Base-by-base conservation (phyloP, 2,888 invertebrate species). In the Habrosyne pyritoides region DNA sequence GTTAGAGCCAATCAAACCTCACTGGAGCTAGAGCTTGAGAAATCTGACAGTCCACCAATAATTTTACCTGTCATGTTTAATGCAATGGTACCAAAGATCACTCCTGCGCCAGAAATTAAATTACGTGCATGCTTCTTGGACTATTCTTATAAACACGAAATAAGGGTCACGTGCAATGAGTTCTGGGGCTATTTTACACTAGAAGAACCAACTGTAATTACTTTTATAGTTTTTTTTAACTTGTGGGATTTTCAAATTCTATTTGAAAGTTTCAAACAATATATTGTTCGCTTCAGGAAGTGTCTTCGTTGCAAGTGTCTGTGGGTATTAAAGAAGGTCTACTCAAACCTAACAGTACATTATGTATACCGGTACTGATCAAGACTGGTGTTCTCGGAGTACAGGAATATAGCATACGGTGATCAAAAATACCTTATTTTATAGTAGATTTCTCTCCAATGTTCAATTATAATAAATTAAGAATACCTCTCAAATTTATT, bases 81-180 rank as follows among this genome's bases (percentile, higher is more conserved):
- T 47, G 94, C 94, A 0, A 80, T 81, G 63, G 87, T 93, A 2
- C 94, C 95, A 0, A 64, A 78, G 7, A 81, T 95, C 6, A 71
- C 75, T 7, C 81, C 83, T 0, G 94, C 94, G 0, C 69, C 84
- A 0, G 93, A 94, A 48, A 89, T 95, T 10, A 85, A 84, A 18
- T 76, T 94, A 47, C 83, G 92, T 60, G 94, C 93, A 53, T 94
- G 94, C 67, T 95, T 95, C 69, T 67, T 95, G 18, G 93, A 94
- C 65, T 94, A 85, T 61, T 79, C 90, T 0, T 95, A 95, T 61
- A 77, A 82, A 14, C 74, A 91, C 49, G 86, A 88, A n/a, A 81
- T 95, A 36, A 70, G 67, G 8, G 67, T 95, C 10, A 76, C 77
- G 7, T 93, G 94, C 57, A 81, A 84, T 24, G 86, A 91, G 28